Base-by-base conservation (phyloP, 2,888 invertebrate species). In the Osedax fenrisi region DNA sequence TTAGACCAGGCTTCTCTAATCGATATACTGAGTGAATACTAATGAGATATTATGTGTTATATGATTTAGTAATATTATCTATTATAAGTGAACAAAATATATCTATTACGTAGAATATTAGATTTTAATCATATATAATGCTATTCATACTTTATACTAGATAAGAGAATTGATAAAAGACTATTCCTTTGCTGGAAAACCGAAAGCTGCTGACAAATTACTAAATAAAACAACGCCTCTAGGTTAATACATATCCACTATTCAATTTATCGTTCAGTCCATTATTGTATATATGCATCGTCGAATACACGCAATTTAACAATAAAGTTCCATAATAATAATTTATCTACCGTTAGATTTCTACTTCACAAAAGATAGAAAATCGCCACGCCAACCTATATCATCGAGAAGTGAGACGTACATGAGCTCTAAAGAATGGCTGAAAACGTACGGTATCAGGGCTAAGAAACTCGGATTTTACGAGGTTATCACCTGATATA, bases 391-490 rank as follows among this genome's bases (percentile, higher is more conserved):
- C n/a, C 76, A 76, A 13, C 61, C 70, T 3, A 10, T 41, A 41
- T 41, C 41, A 17, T 41, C 41, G 41, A 41, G 17, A 41, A 70
- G 80, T 69, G 85, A 85, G 76, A 81, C 82, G 64, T 83, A 83
- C 76, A 82, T 84, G 82, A 82, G 81, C 56, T 84, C 84, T 10
- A 76, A 78, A 27, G 83, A 83, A 73, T 85, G 85, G 85, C 77
- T 85, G 26, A 78, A 79, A 41, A 80, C 79, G 59, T 80, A 83
- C 76, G 85, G 85, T 5, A 78, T 85, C 2, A 79, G 77, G n/a
- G 80, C 83, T 10, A 78, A 81, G 75, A 81, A 80, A 73, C 80
- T 85, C 2, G 82, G 81, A 41, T 79, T 85, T 76, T 82, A 81
- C 77, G 82, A 84, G 77, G 78, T 83, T 5, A 79, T 85, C 27